These are phyloP conservation scores for Drosophila azteca DNA, from an alignment of 1,140 invertebrate genomes.

Conservation along the genomic window DNA sequence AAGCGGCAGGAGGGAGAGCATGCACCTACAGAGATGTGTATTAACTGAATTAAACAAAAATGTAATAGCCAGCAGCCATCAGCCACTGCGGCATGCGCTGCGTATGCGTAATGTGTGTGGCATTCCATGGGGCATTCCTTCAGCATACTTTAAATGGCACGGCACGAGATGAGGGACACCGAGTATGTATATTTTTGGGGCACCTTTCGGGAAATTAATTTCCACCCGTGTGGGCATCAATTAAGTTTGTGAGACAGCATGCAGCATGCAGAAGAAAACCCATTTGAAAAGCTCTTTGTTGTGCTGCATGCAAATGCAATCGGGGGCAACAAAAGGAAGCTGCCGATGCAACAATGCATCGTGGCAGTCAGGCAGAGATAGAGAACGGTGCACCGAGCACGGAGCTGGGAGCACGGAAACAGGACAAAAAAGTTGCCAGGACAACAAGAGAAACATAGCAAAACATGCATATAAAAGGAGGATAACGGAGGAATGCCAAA, in stretches of 20 bases:
- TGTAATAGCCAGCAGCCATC: not conserved
- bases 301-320: conserved; percentile 40
- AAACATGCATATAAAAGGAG: not conserved
- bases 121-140: no score
- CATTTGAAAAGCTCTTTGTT: conserved; percentile 41
- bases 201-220: conserved; percentile 43
- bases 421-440: conserved; percentile 22
- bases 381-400: not conserved
- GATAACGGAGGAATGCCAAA: conserved; percentile 13
- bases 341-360: conserved; percentile 19
- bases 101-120: conserved; percentile 29
- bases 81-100: conserved; percentile 3
- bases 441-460: conserved; percentile 15
- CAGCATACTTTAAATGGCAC: conserved; percentile 12
- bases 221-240: conserved; percentile 42
- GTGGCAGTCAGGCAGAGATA: conserved; percentile 19
- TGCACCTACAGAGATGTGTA: conserved; percentile 20
- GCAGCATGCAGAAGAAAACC: conserved; percentile 17
- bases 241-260: conserved; percentile 27
- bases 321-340: conserved; percentile 48
- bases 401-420: not conserved
- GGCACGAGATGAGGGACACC: conserved; percentile 2
- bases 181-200: conserved; percentile 23
- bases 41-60: conserved; percentile 36
- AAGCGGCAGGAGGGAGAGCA: conserved; percentile 16